Conservation (phyloP, 2,113 vertebrate genomes). For the Engystomops pustulosus region DNA sequence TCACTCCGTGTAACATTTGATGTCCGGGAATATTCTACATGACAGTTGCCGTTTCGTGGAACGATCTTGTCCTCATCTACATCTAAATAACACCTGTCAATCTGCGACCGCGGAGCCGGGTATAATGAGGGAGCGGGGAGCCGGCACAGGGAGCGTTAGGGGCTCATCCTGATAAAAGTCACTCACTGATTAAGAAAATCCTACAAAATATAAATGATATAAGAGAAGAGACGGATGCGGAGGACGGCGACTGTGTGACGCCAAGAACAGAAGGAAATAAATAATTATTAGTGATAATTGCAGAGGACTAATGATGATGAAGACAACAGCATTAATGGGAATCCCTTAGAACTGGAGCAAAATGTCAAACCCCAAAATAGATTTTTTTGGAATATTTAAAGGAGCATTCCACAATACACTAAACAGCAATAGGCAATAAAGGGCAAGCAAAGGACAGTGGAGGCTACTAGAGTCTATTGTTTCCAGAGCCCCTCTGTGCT, state of each 20-base stretch:
- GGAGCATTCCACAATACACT: too few species aligned
- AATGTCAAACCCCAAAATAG: too few species aligned
- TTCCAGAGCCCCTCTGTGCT: too few species aligned
- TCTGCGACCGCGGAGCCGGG: neutral
- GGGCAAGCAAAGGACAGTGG: too few species aligned
- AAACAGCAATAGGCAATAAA: too few species aligned
- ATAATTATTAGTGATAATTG: neutral
- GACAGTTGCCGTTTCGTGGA: conserved; percentile 34
- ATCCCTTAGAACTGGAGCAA: neutral
- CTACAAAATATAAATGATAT: too few species aligned
- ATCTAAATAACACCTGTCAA: conserved; percentile 57
- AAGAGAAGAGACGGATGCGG: neutral
- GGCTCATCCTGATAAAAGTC: neutral
- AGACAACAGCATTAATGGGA: neutral
- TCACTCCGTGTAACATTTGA: conserved; percentile 30
- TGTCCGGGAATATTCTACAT: conserved; percentile 47
- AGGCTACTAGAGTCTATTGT: too few species aligned
- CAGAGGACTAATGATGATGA: neutral
- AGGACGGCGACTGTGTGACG: neutral
- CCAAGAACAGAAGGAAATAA: conserved; percentile 7
- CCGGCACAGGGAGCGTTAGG: neutral
- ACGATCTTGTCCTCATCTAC: conserved; percentile 45
- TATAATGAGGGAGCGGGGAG: neutral
- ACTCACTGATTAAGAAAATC: neutral
- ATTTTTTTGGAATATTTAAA: too few species aligned